Conservation (phyloP, 2,888 invertebrate species). For the Xylota sylvarum region DNA sequence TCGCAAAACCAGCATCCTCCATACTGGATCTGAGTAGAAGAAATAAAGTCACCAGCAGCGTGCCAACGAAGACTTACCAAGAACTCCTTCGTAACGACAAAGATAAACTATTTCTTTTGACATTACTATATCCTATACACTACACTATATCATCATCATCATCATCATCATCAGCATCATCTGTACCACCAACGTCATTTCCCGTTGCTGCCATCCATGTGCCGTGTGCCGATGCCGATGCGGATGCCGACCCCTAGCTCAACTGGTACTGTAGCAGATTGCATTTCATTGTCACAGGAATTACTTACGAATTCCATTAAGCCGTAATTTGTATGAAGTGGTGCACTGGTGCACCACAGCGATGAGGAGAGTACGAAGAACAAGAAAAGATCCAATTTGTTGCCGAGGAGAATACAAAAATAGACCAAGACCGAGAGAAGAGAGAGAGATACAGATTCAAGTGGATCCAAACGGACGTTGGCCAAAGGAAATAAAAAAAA, state of each 20-base stretch:
- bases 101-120: conserved; percentile 62
- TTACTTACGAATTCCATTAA: conserved; percentile 74
- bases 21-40: conserved; percentile 34
- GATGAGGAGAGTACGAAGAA: background rate
- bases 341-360: background rate
- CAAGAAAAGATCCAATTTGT: conserved; percentile 57
- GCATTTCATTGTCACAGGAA: conserved; percentile 74
- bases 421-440: conserved; percentile 34
- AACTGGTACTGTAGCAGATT: conserved; percentile 59
- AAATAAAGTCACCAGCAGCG: conserved; percentile 60
- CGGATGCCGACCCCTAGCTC: conserved; percentile 20
- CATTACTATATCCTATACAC: conserved; percentile 45
- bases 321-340: conserved; percentile 67
- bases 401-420: conserved; percentile 30
- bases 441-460: conserved; percentile 21
- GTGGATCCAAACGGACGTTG: conserved; percentile 46
- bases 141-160: conserved; percentile 31
- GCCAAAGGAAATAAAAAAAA: conserved; percentile 57
- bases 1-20: conserved; percentile 38
- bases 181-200: conserved; percentile 45
- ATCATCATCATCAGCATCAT: conserved; percentile 17
- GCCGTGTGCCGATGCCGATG: background rate
- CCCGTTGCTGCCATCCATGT: conserved; percentile 34
- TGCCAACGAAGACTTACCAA: conserved; percentile 2
- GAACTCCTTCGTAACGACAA: conserved; percentile 28